phyloP scores from a whole-genome alignment of 1,140 invertebrate species.

The Nylanderia fulva region DNA sequence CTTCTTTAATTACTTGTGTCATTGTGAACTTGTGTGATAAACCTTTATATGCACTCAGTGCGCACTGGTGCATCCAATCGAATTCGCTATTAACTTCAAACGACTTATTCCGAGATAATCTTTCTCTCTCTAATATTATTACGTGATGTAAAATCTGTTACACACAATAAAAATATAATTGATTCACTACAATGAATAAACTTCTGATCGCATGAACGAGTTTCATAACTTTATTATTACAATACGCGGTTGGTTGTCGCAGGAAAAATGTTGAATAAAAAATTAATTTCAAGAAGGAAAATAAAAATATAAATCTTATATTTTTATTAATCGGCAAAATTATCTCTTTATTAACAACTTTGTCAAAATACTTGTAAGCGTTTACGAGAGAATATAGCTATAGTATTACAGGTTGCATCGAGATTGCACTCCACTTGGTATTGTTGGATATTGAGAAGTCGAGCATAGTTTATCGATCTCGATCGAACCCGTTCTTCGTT shows the following conservation, averaged over 20 bases:
- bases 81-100: too few species aligned
- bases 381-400: background rate
- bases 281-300: background rate
- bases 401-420: background rate
- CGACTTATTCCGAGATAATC: background rate
- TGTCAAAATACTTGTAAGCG: background rate
- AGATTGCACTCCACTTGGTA: background rate
- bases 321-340: background rate
- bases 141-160: background rate
- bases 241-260: background rate
- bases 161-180: slow-evolving; percentile 27
- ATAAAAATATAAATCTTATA: too few species aligned
- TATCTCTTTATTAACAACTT: background rate
- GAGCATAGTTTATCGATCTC: background rate
- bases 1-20: too few species aligned
- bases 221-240: background rate
- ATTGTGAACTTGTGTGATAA: too few species aligned
- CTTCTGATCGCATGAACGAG: background rate
- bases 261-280: slow-evolving; percentile 13
- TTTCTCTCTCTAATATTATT: background rate
- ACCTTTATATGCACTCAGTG: too few species aligned
- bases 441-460: background rate
- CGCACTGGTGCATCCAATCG: too few species aligned
- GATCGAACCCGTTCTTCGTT: slow-evolving; percentile 1
- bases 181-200: background rate